Conservation (phyloP, 2,113 vertebrate species). For the Bothrops jararaca region DNA sequence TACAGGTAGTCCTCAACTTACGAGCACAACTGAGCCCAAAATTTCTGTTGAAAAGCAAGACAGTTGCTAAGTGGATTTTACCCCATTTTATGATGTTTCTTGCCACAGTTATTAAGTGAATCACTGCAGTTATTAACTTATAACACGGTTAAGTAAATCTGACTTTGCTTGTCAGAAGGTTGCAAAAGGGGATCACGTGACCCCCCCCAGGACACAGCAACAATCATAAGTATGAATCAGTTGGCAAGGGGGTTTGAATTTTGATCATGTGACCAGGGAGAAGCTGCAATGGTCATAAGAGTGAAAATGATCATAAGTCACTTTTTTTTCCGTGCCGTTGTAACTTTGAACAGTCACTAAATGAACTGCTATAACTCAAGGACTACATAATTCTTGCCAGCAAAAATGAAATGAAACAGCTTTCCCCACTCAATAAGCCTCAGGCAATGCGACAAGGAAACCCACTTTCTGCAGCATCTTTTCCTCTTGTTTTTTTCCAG, state of each 20-base stretch:
- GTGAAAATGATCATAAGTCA: not conserved
- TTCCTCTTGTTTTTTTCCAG: not conserved
- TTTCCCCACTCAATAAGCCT: not conserved
- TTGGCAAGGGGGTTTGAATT: not conserved
- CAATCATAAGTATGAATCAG: not conserved
- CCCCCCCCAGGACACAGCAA: not conserved
- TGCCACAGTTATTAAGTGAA: not conserved
- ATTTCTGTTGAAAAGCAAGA: not conserved
- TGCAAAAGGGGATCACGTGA: not conserved
- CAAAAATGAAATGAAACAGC: not conserved
- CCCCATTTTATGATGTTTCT: not conserved
- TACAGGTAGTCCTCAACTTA: not conserved
- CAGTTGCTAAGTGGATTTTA: not conserved
- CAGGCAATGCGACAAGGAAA: not conserved
- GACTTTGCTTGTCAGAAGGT: not conserved
- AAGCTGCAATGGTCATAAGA: not conserved
- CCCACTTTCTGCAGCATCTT: not conserved
- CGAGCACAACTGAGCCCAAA: not conserved
- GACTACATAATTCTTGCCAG: not conserved
- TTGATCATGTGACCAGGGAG: not conserved
- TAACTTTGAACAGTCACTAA: not conserved
- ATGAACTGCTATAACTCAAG: not conserved
- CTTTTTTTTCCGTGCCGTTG: too few relatives aligned
- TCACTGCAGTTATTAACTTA: not conserved
- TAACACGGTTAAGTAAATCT: not conserved